Evolutionary conservation across 2,113 vertebrate genomes (phyloP).

Genomic region (Mixornis gularis): DNA sequence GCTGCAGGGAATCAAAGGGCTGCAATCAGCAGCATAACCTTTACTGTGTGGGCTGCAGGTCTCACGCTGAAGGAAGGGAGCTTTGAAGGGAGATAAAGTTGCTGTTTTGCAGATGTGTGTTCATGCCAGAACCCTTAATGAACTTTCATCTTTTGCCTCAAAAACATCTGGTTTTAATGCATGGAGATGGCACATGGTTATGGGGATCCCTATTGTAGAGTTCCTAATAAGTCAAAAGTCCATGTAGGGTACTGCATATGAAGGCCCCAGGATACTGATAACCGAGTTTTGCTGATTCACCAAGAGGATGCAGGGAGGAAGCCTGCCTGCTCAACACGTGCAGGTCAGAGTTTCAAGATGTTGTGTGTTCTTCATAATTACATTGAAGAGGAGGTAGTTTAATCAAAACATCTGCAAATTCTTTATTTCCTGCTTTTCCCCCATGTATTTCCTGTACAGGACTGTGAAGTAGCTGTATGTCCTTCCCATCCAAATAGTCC

Average conservation of each 20-base stretch:
- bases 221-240: not conserved
- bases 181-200: not conserved
- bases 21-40: not conserved
- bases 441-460: constrained; percentile 67
- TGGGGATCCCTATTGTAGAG: not conserved
- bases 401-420: not conserved
- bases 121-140: constrained; percentile 1
- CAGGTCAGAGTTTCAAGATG: not conserved
- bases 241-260: not conserved
- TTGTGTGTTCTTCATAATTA: not conserved
- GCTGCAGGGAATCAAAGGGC: not conserved
- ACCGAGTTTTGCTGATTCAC: not conserved
- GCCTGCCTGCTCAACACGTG: not conserved
- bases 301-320: not conserved
- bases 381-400: not conserved
- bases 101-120: constrained; percentile 2
- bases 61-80: not conserved
- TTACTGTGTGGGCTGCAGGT: not conserved
- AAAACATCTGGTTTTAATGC: constrained; percentile 26
- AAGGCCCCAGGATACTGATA: not conserved
- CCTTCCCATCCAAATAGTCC: constrained; percentile 77
- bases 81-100: constrained; percentile 40
- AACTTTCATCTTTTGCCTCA: constrained; percentile 23
- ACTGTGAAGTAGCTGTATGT: constrained; percentile 89
- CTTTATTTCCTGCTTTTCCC: not conserved